Base-by-base conservation (phyloP, 1,140 invertebrate genomes). In the Orius laevigatus region DNA sequence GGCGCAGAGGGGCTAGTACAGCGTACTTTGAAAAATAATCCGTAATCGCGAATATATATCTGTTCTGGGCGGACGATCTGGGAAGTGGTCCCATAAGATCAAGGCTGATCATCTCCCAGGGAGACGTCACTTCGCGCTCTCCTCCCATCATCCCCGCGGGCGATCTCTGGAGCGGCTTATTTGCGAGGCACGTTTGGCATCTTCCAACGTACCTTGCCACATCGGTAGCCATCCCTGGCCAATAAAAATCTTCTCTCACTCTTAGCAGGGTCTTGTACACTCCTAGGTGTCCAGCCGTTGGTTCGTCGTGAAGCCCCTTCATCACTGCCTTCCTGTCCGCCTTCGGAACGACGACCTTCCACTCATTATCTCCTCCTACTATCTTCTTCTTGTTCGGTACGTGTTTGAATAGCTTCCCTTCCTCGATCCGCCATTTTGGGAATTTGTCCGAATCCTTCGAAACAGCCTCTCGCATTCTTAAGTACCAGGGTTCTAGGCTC, bases 71-170 rank as follows among this genome's bases (percentile, higher is more conserved):
- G 3, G 41, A 41, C 2, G 57, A 62, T 0, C 53, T 25, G 0
- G 66, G 64, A 18, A 67, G 56, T 1, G 64, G 64, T 16, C 65
- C 65, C 46, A 69, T 57, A 0, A 68, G 34, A 49, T 70, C 66
- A 0, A 60, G 55, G 1, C 60, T 59, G 0, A 64, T 48, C 10
- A 53, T 57, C 36, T 64, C 55, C 58, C 62, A 67, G 2, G 58
- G 59, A 31, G 45, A 18, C 44, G 32, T 49, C 0, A 58, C 56
- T 42, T 2, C 56, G 51, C 34, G 51, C n/a, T 44, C 11, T 40
- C 9, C 57, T 20, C 48, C 57, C 61, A 65, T 66, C 50, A 55
- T 46, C 15, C 60, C 63, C 6, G 45, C 47, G 3, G 59, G 50
- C n/a, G 36, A 12, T 19, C 56, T 50, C 31, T 62, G 62, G 12